Evolutionary conservation across 2,113 vertebrate species (phyloP), one percentile per base, ranked within the genome.

Genomic region (Menidia beryllina): DNA sequence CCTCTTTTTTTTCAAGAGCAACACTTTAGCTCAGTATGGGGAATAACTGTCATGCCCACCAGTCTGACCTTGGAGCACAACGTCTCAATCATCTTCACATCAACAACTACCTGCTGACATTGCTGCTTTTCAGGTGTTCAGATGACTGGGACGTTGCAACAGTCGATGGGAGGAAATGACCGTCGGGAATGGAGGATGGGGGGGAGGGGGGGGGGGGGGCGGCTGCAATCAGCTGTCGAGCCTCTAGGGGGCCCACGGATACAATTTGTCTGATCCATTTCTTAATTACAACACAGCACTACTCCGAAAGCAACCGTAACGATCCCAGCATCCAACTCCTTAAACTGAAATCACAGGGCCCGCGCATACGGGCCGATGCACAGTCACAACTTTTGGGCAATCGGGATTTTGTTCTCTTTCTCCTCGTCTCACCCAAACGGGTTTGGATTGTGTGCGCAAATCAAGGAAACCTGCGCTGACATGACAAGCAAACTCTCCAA

Each of bases 181-280:
- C 10, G 30, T 49, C n/a, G n/a, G n/a, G n/a, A n/a, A n/a, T n/a
- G n/a, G n/a, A n/a, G n/a, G n/a, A n/a, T n/a, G n/a, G n/a, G n/a
- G n/a, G n/a, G n/a, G 10, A 72, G 65, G 64, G 80, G 85, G 84
- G 74, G 83, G 72, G 48, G 59, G 86, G 60, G 48, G 62, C 19
- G 63, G 24, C 51, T 86, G 81, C 75, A 87, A 57, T 83, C 61
- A 50, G 45, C 24, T 65, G 17, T 60, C 19, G 49, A 66, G 43
- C 85, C 88, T 87, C 70, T 59, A 90, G 86, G 74, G 75, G 85
- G 85, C 75, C 77, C 56, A 85, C 72, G 70, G 72, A 80, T 62
- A 79, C 77, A 77, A 70, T 82, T 52, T 63, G 72, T 77, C 43
- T 24, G 49, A 58, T 59, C 19, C 12, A 64, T 73, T 68, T 50